Percentiles rank a stretch among this genome's conserved stretches.
These are phyloP conservation scores for Ispidina picta DNA, from an alignment of 2,797 vertebrate genomes.

Conservation along the genomic window DNA sequence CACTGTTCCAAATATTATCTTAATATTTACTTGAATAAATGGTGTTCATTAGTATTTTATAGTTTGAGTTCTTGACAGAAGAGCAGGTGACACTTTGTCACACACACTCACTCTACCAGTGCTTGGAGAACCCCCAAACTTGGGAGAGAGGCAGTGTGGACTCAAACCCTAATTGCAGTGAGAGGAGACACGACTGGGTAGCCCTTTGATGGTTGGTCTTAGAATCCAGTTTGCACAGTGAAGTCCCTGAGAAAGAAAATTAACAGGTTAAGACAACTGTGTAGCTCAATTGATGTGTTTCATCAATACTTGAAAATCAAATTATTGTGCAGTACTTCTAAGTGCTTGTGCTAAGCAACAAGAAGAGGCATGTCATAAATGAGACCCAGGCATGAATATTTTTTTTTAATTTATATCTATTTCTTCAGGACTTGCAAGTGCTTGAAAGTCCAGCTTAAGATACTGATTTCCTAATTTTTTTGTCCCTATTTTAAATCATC, in stretches of 20 bases:
- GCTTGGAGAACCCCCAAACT: too few relatives aligned
- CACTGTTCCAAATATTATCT: neutral
- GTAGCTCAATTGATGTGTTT: neutral
- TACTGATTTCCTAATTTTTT: neutral
- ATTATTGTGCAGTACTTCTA: neutral
- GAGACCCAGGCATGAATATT: neutral
- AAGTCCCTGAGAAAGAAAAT: neutral
- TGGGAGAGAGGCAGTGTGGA: too few relatives aligned
- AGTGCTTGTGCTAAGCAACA: neutral
- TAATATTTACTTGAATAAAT: neutral
- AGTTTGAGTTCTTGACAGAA: neutral
- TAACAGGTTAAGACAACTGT: neutral
- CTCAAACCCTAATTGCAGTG: too few relatives aligned
- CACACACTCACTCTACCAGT: too few relatives aligned
- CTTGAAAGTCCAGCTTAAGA: neutral
- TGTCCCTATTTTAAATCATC: neutral
- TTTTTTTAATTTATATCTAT: neutral
- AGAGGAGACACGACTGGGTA: too few relatives aligned
- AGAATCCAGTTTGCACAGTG: too few relatives aligned
- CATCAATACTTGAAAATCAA: neutral
- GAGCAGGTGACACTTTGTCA: too few relatives aligned
- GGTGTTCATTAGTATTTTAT: neutral
- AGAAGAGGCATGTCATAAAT: neutral
- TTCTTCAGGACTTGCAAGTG: accelerated
- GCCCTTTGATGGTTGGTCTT: too few relatives aligned